Percentiles rank a stretch among this genome's conserved stretches.
Evolutionary conservation across 2,797 vertebrate species (phyloP).

Genomic region (Oreonectes daqikongensis): DNA sequence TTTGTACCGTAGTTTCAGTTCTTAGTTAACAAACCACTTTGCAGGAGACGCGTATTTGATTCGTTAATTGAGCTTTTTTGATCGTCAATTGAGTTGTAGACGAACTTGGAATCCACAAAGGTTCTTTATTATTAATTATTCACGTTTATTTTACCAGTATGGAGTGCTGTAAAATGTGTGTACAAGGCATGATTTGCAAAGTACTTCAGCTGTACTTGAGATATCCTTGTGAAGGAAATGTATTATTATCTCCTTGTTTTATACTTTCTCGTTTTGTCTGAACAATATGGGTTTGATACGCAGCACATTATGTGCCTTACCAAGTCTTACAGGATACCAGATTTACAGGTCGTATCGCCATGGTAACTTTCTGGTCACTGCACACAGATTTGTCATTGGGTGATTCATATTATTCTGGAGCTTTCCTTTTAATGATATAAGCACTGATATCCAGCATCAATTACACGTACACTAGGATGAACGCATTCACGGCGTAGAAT

Average conservation of each 20-base stretch:
- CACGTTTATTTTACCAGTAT: slow-evolving; percentile 71
- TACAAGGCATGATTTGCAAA: slow-evolving; percentile 80
- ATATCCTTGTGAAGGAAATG: slow-evolving; percentile 66
- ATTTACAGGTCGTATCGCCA: slow-evolving; percentile 57
- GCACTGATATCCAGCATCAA: slow-evolving; percentile 24
- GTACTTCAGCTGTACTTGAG: slow-evolving; percentile 73
- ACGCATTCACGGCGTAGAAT: slow-evolving; percentile 9
- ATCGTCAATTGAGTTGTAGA: slow-evolving; percentile 53
- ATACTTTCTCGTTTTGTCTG: slow-evolving; percentile 65
- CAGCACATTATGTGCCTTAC: slow-evolving; percentile 82
- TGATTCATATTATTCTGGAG: slow-evolving; percentile 51
- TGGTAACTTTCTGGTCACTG: slow-evolving; percentile 57
- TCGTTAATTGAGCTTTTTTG: slow-evolving; percentile 53
- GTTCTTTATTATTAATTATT: slow-evolving; percentile 69
- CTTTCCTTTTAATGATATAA: slow-evolving; percentile 28
- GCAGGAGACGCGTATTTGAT: slow-evolving; percentile 66
- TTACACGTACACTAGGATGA: slow-evolving; percentile 11
- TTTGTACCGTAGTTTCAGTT: slow-evolving; percentile 77
- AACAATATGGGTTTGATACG: slow-evolving; percentile 72
- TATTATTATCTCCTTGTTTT: slow-evolving; percentile 75
- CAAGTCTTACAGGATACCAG: slow-evolving; percentile 67
- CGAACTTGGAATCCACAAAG: slow-evolving; percentile 55
- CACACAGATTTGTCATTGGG: slow-evolving; percentile 47
- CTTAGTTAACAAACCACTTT: slow-evolving; percentile 75
- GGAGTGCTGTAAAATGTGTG: slow-evolving; percentile 76